phyloP scores from a whole-genome alignment of 2,888 invertebrate species.

The Crepidodera aurea region DNA sequence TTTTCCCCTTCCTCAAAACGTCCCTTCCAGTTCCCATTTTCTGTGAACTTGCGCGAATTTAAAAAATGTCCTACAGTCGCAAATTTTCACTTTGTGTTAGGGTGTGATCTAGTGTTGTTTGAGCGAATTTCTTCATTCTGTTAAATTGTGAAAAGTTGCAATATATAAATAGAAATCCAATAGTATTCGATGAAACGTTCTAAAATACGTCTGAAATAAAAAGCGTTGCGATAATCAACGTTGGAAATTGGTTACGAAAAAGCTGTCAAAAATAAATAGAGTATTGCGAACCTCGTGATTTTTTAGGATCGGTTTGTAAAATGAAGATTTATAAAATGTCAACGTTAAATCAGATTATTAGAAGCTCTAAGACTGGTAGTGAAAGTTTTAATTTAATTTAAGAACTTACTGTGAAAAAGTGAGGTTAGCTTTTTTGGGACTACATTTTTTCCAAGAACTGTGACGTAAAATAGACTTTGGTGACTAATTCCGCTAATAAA shows the following conservation, averaged over 20 bases:
- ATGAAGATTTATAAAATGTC: slow-evolving; percentile 60
- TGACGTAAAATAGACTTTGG: slow-evolving; percentile 41
- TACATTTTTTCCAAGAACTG: slow-evolving; percentile 37
- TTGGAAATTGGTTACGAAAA: neutral
- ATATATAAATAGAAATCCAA: neutral
- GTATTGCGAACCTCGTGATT: neutral
- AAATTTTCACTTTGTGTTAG: neutral
- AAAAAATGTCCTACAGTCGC: slow-evolving; percentile 3
- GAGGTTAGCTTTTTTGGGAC: slow-evolving; percentile 44
- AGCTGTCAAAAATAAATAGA: neutral
- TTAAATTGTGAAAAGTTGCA: neutral
- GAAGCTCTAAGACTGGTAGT: slow-evolving; percentile 58
- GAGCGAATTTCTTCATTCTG: neutral
- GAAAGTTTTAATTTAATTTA: slow-evolving; percentile 42
- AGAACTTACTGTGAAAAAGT: slow-evolving; percentile 41
- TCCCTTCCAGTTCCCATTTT: neutral
- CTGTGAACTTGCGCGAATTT: slow-evolving; percentile 16
- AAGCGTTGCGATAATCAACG: slow-evolving; percentile 1
- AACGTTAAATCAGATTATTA: slow-evolving; percentile 58
- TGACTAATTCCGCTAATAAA: slow-evolving; percentile 36
- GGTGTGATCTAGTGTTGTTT: slow-evolving; percentile 7
- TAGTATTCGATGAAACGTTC: slow-evolving; percentile 37
- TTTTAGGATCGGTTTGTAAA: slow-evolving; percentile 44
- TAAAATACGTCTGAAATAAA: slow-evolving; percentile 39
- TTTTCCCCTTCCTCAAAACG: neutral